phyloP scores from a whole-genome alignment of 2,888 invertebrate genomes.

The Nezara viridula region DNA sequence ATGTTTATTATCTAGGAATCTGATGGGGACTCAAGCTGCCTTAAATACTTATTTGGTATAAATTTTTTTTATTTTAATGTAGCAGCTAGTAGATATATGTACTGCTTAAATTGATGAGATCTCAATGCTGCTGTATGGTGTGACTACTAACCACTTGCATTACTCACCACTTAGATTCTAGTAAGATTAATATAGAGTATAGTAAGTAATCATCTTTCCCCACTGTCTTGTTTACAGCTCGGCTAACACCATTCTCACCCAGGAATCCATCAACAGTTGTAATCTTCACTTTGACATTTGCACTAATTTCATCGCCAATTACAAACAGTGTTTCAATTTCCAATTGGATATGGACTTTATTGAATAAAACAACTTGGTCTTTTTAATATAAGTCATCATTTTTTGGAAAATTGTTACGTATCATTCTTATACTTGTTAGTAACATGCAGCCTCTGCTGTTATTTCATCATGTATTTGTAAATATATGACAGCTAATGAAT shows the following conservation, averaged over 20 bases:
- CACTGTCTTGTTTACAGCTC: conserved; percentile 54
- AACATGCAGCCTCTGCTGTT: background rate
- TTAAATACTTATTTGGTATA: conserved; percentile 79
- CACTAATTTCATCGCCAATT: conserved; percentile 28
- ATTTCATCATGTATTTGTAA: background rate
- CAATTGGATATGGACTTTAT: conserved; percentile 13
- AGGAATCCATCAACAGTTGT: conserved; percentile 41
- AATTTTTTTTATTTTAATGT: conserved; percentile 71
- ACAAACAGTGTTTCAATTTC: background rate
- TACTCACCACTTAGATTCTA: conserved; percentile 57
- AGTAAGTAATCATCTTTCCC: conserved; percentile 52
- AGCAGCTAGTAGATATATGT: conserved; percentile 60
- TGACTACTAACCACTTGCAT: conserved; percentile 64
- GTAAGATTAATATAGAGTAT: conserved; percentile 54
- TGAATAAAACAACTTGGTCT: conserved; percentile 47
- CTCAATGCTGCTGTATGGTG: conserved; percentile 63
- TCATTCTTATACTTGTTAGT: background rate
- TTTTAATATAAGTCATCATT: background rate
- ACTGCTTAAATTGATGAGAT: conserved; percentile 57
- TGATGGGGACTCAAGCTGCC: conserved; percentile 77
- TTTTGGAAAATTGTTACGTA: background rate
- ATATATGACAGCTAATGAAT: background rate
- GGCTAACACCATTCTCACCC: conserved; percentile 49
- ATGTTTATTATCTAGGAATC: conserved; percentile 68
- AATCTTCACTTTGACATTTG: conserved; percentile 40